Base-by-base conservation (phyloP, 1,140 invertebrate species). In the Meloidogyne chitwoodi region DNA sequence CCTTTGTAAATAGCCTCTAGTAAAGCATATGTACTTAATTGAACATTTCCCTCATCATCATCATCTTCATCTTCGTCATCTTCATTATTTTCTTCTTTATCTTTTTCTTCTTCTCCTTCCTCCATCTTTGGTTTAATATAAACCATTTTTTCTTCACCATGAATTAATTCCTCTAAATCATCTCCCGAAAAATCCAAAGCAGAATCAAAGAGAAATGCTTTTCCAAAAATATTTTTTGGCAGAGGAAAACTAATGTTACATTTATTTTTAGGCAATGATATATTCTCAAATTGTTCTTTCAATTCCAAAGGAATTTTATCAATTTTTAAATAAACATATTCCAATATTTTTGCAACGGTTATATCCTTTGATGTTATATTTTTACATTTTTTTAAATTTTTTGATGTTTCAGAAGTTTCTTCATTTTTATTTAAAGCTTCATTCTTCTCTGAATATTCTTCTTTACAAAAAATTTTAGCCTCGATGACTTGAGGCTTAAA, bases 211-310 rank as follows among this genome's bases (percentile, higher is more conserved):
- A 56, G 48, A 56, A 56, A 56, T 56, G 48, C 48, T 56, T 56
- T 56, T 56, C 48, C 48, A 56, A n/a, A 56, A 56, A 56, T 56
- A 56, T 56, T 56, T 56, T 56, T 56, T 56, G 48, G 48, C n/a
- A 56, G n/a, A 56, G 48, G 48, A n/a, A 56, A 56, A 8, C 48
- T 19, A 56, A 56, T 56, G 19, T 56, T 56, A 8, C 48, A 56
- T 16, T 56, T 56, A 56, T 77, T 77, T 91, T 8, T 1, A 0
- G 48, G 48, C 8, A 56, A n/a, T 10, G 6, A 16, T n/a, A 22
- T 8, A n/a, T 56, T 56, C 48, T 56, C 48, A 22, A 56, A 56
- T n/a, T 56, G 2, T 56, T 56, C 48, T 22, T 8, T 56, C 48
- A n/a, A 6, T n/a, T 56, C 19, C 48, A n/a, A 12, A 19, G 44